Base-by-base conservation (phyloP, 2,888 invertebrate species). In the Orchesella flavescens region DNA sequence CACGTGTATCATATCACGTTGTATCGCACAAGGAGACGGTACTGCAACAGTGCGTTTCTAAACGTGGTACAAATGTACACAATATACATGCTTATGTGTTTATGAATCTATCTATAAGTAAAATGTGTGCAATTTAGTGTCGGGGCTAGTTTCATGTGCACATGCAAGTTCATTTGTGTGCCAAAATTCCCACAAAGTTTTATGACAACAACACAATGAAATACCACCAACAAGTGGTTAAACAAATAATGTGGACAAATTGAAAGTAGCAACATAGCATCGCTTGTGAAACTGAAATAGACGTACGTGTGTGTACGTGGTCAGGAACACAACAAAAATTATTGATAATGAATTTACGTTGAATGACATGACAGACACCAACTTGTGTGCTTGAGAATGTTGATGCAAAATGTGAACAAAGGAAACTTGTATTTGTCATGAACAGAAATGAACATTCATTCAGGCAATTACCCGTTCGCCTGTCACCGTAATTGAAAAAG, bases 401-500 rank as follows among this genome's bases (percentile, higher is more conserved):
- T 76, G 34, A 57, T 17, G 44, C 57, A 23, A 7, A 9, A 17
- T 44, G 63, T 63, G 63, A 65, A 57, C 73, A 72, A 79, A 73
- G 66, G 79, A 79, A 66, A 44, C 55, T 63, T 63, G 46, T 78
- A 44, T 71, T 24, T 72, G 79, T 46, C 65, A 66, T 66, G 55
- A 73, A 46, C 72, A 46, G 72, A 46, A 57, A 34, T 59, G 17
- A 46, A 57, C 59, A 57, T 49, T 17, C 44, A 34, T 34, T 34
- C 3, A 63, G 63, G 24, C 23, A 21, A 59, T 34, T 24, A 34
- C 24, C 46, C 21, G 49, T 19, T 66, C 13, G 57, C 34, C 82
- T 71, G 65, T 75, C 82, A 34, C 34, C 44, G 61, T 17, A 76
- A 76, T 66, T 82, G 63, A 71, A 68, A 68, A 71, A 55, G 55